A percentile compares a stretch with the other conserved stretches of the same genome.
Evolutionary conservation across 2,113 vertebrate genomes (phyloP).

Genomic region (Otocyon megalotis): DNA sequence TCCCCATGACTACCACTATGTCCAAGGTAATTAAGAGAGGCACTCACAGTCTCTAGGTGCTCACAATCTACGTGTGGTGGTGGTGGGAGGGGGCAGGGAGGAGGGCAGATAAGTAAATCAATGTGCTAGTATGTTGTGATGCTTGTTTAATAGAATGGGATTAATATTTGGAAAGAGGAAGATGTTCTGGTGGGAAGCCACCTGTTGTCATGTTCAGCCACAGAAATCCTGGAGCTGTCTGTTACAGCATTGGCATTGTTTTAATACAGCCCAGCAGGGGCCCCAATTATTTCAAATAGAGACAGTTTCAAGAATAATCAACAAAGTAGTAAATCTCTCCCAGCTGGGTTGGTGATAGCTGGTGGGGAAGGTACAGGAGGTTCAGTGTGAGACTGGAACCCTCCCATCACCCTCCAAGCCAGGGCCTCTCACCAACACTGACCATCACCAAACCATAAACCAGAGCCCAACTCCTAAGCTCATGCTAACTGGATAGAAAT

Average conservation of each 20-base stretch:
- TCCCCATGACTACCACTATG: neutral
- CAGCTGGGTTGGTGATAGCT: neutral
- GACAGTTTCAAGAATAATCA: neutral
- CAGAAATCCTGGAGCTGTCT: neutral
- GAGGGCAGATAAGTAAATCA: neutral
- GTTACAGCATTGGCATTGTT: neutral
- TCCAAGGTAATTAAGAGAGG: neutral
- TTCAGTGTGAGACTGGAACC: neutral
- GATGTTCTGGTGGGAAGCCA: neutral
- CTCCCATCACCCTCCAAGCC: neutral
- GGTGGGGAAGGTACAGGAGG: neutral
- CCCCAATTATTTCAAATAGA: neutral
- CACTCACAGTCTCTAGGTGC: neutral
- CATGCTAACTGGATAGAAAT: neutral
- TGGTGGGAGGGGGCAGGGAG: neutral
- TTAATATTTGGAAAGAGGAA: neutral
- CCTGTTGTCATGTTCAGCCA: neutral
- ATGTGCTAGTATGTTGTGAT: fast-evolving
- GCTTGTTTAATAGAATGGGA: too few species aligned
- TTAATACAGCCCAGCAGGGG: neutral
- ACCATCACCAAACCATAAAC: neutral
- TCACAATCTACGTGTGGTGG: neutral
- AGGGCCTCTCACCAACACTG: neutral
- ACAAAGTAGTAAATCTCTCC: neutral
- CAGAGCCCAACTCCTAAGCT: neutral